Conservation (phyloP, 2,113 vertebrate genomes). For the Lepus timidus region DNA sequence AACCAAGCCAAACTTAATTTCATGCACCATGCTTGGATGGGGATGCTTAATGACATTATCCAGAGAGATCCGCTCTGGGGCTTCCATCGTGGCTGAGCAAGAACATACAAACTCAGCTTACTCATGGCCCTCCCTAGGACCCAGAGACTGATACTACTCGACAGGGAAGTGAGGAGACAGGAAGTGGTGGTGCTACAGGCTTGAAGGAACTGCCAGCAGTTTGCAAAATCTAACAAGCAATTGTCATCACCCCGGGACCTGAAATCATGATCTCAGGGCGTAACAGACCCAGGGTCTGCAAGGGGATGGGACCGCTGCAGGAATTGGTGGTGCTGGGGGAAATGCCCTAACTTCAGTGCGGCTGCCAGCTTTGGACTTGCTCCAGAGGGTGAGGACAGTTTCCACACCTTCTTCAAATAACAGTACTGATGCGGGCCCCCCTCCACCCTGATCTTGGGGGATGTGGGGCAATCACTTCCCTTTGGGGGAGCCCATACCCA, state of each 20-base stretch:
- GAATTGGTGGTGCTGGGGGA: not conserved
- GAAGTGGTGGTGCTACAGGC: not conserved
- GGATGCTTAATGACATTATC: conserved; percentile 34
- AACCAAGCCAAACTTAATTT: not conserved
- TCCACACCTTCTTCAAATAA: conserved; percentile 12
- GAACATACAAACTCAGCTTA: conserved; percentile 52
- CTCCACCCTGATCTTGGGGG: not conserved
- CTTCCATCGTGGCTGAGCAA: not conserved
- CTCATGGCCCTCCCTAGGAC: not conserved
- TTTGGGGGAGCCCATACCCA: not conserved
- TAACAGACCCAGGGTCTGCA: not conserved
- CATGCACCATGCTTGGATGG: not conserved
- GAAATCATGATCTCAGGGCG: not conserved
- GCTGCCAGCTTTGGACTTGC: not conserved
- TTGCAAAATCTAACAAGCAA: not conserved
- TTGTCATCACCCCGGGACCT: not conserved
- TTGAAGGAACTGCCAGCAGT: not conserved
- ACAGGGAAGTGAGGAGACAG: not conserved
- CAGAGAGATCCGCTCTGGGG: not conserved
- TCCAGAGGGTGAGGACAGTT: not conserved
- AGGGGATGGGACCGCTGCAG: not conserved
- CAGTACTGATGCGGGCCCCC: not conserved
- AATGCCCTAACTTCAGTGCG: not conserved
- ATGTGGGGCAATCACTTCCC: not conserved
- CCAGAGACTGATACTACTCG: not conserved